phyloP scores from a whole-genome alignment of 1,140 invertebrate species.

The Radopholus similis region DNA sequence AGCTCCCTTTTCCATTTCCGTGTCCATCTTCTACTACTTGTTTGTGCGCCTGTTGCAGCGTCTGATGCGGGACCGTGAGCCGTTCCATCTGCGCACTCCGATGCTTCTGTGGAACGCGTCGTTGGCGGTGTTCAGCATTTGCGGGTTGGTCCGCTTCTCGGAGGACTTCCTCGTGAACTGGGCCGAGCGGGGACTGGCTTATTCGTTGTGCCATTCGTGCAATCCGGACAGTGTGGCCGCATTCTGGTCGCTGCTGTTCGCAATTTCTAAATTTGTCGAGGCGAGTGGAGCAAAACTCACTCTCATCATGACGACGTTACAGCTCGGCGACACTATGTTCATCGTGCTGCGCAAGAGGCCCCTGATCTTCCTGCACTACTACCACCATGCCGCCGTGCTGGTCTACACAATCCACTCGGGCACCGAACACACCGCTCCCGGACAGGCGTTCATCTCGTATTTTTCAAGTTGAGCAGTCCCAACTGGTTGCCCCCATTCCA shows the following conservation, averaged over 20 bases:
- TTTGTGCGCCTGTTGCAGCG: constrained; percentile 66
- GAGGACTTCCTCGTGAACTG: constrained; percentile 61
- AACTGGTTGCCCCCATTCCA: background rate
- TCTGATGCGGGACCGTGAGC: constrained; percentile 81
- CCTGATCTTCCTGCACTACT: constrained; percentile 61
- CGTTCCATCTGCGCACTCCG: constrained; percentile 77
- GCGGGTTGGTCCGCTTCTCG: constrained; percentile 70
- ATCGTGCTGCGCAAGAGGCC: constrained; percentile 58
- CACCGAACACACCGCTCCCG: constrained; percentile 83
- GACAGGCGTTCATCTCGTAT: constrained; percentile 80
- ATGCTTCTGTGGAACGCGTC: constrained; percentile 85
- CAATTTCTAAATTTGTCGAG: constrained; percentile 60
- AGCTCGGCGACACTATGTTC: constrained; percentile 56
- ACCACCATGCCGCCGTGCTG: constrained; percentile 71
- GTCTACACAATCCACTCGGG: constrained; percentile 93
- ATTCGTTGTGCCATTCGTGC: constrained; percentile 64
- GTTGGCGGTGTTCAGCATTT: constrained; percentile 79
- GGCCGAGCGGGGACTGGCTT: constrained; percentile 64
- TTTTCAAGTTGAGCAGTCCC: background rate
- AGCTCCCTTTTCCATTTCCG: background rate
- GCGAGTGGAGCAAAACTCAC: background rate
- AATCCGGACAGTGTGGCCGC: constrained; percentile 78
- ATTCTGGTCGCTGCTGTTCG: constrained; percentile 65
- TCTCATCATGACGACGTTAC: constrained; percentile 49
- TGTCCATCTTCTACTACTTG: constrained; percentile 54